Percentiles rank a stretch among this genome's conserved stretches.
phyloP scores from a whole-genome alignment of 2,113 vertebrate genomes.

The Pandion haliaetus region DNA sequence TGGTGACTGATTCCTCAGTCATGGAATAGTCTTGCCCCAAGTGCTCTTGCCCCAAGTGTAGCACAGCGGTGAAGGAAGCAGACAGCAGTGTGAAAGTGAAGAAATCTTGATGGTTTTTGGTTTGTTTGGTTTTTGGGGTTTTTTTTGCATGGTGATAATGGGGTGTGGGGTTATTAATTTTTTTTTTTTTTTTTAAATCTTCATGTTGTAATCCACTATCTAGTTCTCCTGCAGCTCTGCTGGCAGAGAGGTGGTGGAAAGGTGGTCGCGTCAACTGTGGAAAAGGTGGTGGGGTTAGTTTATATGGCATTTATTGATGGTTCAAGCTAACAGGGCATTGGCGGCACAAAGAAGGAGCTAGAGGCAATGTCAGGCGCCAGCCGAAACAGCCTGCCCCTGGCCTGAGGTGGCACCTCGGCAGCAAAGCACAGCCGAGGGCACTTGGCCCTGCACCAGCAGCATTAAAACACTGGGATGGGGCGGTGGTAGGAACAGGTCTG shows the following conservation, averaged over 20 bases:
- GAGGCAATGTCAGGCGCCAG: background rate
- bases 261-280: background rate
- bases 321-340: background rate
- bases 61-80: background rate
- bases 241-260: background rate
- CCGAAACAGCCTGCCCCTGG: background rate
- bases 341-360: accelerated
- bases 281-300: background rate
- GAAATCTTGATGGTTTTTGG: background rate
- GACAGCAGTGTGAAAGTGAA: background rate
- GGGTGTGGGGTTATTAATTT: background rate
- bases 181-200: background rate
- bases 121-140: background rate
- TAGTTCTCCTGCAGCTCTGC: background rate
- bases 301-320: background rate
- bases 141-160: background rate
- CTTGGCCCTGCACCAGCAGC: background rate
- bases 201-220: background rate
- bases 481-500: accelerated
- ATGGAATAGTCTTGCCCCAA: background rate
- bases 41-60: background rate
- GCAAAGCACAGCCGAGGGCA: background rate
- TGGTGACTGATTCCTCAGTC: background rate
- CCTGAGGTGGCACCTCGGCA: background rate
- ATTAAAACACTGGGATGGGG: background rate